Percentiles rank a stretch among this genome's conserved stretches.
Conservation (phyloP, 2,888 invertebrate genomes). For the Tetragonula carbonaria region DNA sequence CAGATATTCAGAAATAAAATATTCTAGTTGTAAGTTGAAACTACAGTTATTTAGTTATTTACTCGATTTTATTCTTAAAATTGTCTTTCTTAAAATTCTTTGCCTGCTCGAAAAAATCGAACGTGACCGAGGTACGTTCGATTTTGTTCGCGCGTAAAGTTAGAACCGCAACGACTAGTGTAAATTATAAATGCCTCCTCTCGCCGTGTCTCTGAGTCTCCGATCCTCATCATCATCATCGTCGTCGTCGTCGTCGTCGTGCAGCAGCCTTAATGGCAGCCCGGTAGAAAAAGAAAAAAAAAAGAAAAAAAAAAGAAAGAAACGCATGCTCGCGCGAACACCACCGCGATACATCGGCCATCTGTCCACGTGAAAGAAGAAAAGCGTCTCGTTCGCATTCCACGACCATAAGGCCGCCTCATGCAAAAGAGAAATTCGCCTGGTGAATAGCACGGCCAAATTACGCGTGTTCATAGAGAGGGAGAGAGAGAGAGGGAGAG, state of each 20-base stretch:
- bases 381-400: slow-evolving; percentile 65
- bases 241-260: slow-evolving; percentile 48
- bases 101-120: too few species aligned
- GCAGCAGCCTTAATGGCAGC: slow-evolving; percentile 61
- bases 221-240: slow-evolving; percentile 54
- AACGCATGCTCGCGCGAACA: slow-evolving; percentile 48
- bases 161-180: slow-evolving; percentile 50
- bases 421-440: slow-evolving; percentile 65
- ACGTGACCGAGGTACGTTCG: background rate
- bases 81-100: background rate
- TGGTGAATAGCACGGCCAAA: slow-evolving; percentile 40
- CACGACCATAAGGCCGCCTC: slow-evolving; percentile 60
- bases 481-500: background rate
- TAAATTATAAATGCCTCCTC: slow-evolving; percentile 63
- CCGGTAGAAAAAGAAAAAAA: slow-evolving; percentile 52
- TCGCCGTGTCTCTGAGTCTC: slow-evolving; percentile 39
- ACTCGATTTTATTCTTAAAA: too few species aligned
- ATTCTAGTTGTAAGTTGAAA: too few species aligned
- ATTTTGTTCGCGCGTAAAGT: background rate
- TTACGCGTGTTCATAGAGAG: slow-evolving; percentile 7
- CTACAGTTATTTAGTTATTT: too few species aligned
- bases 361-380: slow-evolving; percentile 67
- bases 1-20: too few species aligned
- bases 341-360: slow-evolving; percentile 54
- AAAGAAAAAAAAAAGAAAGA: slow-evolving; percentile 16